Evolutionary conservation across 2,888 invertebrate genomes (phyloP).

Genomic region (Clunio marinus): DNA sequence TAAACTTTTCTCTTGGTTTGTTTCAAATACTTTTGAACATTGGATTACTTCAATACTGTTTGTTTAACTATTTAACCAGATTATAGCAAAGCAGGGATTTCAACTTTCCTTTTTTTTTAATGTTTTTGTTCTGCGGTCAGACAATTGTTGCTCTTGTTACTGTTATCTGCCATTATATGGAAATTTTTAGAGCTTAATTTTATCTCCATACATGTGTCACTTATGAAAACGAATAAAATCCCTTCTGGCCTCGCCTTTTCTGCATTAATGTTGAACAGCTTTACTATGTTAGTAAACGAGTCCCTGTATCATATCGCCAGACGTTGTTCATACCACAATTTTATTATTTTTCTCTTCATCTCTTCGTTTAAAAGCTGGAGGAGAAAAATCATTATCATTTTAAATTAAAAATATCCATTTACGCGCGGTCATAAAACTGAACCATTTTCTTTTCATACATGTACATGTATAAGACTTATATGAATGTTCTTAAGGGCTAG

Average conservation of each 20-base stretch:
- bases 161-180: not conserved
- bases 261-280: no score
- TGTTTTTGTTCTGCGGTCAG: not conserved
- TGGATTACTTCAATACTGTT: slow-evolving; percentile 7
- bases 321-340: not conserved
- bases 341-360: no score
- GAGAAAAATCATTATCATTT: slow-evolving; percentile 6
- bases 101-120: not conserved
- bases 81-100: slow-evolving; percentile 29
- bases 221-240: not conserved
- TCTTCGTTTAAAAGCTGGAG: no score
- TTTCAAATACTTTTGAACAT: slow-evolving; percentile 3
- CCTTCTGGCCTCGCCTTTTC: slow-evolving; percentile 1
- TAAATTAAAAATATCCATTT: slow-evolving; percentile 6
- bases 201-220: slow-evolving; percentile 27
- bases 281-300: no score
- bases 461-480: not conserved
- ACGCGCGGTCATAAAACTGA: not conserved
- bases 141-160: slow-evolving; percentile 17
- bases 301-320: not conserved
- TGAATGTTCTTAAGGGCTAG: no score
- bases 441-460: not conserved
- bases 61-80: slow-evolving; percentile 27
- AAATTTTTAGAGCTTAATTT: slow-evolving; percentile 1
- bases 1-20: not conserved